phyloP scores from a whole-genome alignment of 2,113 vertebrate genomes.

The Eolophus roseicapilla region DNA sequence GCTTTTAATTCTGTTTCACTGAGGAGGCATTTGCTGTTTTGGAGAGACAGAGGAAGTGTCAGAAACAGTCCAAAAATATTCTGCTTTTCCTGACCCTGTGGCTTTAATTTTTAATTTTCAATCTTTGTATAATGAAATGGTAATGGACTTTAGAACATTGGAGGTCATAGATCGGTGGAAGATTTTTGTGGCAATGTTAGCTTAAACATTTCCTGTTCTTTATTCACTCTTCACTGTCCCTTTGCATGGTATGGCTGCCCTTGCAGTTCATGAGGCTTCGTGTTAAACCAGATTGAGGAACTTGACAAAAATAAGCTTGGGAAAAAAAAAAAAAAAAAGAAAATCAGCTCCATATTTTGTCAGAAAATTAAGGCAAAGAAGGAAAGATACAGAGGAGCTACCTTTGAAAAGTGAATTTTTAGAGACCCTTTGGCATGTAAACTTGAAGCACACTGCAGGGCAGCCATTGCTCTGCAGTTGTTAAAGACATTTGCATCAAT shows the following conservation, averaged over 20 bases:
- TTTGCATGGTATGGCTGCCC: background rate
- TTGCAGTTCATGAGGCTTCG: background rate
- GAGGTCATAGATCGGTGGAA: background rate
- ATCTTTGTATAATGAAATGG: background rate
- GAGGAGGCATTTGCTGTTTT: background rate
- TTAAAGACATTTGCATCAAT: background rate
- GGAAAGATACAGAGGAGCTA: background rate
- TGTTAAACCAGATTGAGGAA: background rate
- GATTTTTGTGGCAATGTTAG: background rate
- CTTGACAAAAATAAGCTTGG: background rate
- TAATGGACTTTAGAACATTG: background rate
- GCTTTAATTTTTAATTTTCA: background rate
- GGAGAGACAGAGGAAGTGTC: background rate
- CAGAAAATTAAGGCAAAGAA: background rate
- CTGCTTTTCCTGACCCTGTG: background rate
- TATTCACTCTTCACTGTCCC: background rate
- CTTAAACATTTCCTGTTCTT: background rate
- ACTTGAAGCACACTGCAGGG: background rate
- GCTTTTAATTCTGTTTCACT: background rate
- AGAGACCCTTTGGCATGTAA: background rate
- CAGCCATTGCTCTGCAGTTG: background rate
- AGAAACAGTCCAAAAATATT: background rate
- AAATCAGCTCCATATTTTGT: background rate
- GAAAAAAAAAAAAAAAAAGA: background rate
- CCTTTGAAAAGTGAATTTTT: background rate